Evolutionary conservation across 2,888 invertebrate species (phyloP), one percentile per base, ranked within the genome.

Genomic region (Fragum fragum): DNA sequence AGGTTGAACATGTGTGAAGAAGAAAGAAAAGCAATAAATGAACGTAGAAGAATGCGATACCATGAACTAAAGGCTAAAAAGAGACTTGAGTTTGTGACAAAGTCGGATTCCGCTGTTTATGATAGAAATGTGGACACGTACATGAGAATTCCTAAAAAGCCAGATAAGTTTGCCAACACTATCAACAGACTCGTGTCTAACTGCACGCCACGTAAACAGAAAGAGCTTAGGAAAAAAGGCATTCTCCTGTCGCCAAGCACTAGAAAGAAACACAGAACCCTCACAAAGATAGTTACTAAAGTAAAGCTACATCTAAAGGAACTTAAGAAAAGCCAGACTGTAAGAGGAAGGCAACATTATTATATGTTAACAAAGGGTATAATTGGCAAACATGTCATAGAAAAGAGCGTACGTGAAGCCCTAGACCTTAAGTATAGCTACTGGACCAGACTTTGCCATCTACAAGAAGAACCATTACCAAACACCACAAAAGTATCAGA

Each of bases 261-360:
- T 14, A 71, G 26, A 18, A 14, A 52, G n/a, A 71, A 14, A 71
- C 29, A 55, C 28, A 28, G 18, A 26, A 59, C 72, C 57, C 18
- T 36, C 36, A 55, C 72, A 57, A 55, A 72, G 59, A 71, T 71
- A 26, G 72, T 57, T 39, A 55, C 72, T 28, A 71, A 32, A 18
- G 32, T 71, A n/a, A 71, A 52, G 28, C 26, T 71, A 55, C 29
- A 52, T 9, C 21, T 72, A 39, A 72, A 72, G 29, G 28, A 26
- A 26, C 53, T 72, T 11, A 72, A 72, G 39, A n/a, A 66, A 21
- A 72, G 28, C 39, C 57, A 72, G 39, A 72, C 32, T 18, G 32
- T 3, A 16, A n/a, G 47, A 18, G 72, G 28, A 18, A 72, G 29
- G 59, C 57, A 72, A 16, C 29, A 29, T 18, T 72, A 72, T 39